Evolutionary conservation across 2,113 vertebrate species (phyloP).

Genomic region (Nycticebus coucang): DNA sequence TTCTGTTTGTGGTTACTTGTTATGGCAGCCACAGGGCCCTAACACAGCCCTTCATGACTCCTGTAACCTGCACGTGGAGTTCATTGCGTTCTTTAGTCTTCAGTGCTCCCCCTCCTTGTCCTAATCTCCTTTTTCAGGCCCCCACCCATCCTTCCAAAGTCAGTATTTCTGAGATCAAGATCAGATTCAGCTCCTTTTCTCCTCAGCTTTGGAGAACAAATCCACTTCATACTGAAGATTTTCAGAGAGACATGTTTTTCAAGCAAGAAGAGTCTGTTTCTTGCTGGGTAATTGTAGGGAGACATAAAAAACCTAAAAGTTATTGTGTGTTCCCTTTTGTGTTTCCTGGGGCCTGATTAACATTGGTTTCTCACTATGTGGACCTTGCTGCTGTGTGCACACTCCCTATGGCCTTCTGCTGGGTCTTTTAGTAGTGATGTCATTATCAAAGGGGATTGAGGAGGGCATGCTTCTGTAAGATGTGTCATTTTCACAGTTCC

Average conservation of each 20-base stretch:
- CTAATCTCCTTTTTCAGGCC: background rate
- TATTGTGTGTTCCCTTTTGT: background rate
- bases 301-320: background rate
- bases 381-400: background rate
- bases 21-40: background rate
- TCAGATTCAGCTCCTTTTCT: background rate
- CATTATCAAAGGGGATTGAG: background rate
- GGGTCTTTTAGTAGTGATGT: background rate
- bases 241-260: background rate
- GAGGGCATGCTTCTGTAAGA: background rate
- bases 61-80: background rate
- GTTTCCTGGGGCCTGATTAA: background rate
- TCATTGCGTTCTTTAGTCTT: accelerated
- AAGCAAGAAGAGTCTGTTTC: background rate
- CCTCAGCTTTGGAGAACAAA: background rate
- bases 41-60: background rate
- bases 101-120: background rate
- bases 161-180: background rate
- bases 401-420: background rate
- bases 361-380: background rate
- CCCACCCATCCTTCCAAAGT: background rate
- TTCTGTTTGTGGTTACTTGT: background rate
- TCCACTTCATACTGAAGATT: background rate
- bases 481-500: background rate
- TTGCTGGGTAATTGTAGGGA: constrained; percentile 25